These are phyloP conservation scores for Leptatherina wallacei DNA, from an alignment of 2,797 vertebrate species.

Conservation along the genomic window DNA sequence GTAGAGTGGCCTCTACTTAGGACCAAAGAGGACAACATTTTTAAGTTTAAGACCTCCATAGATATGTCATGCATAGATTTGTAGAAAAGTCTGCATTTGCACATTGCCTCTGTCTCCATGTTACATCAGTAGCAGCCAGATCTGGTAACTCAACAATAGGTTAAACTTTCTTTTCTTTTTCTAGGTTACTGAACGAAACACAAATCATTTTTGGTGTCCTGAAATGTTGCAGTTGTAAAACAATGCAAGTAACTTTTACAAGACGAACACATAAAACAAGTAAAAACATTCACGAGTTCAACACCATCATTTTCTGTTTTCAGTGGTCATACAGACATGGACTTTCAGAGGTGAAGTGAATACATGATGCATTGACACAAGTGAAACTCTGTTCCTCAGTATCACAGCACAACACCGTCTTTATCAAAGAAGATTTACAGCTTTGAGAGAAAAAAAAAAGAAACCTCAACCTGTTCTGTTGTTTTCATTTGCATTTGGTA, in stretches of 20 bases:
- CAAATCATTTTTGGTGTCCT: slow-evolving; percentile 58
- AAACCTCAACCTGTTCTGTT: not conserved
- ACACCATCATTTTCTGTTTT: slow-evolving; percentile 24
- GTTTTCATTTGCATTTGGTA: slow-evolving; percentile 27
- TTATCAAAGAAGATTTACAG: slow-evolving; percentile 19
- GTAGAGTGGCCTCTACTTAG: slow-evolving; percentile 26
- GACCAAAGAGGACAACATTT: slow-evolving; percentile 41
- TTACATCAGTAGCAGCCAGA: slow-evolving; percentile 9
- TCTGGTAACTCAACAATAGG: not conserved
- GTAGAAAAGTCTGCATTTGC: slow-evolving; percentile 68
- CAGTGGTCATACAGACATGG: slow-evolving; percentile 14
- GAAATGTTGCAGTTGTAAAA: slow-evolving; percentile 46
- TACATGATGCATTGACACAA: slow-evolving; percentile 1
- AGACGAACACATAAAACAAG: slow-evolving; percentile 51
- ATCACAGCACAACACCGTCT: slow-evolving; percentile 3
- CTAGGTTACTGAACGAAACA: slow-evolving; percentile 42
- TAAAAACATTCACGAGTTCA: slow-evolving; percentile 50
- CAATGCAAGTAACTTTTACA: slow-evolving; percentile 20
- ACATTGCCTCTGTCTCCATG: slow-evolving; percentile 58
- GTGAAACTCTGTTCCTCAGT: slow-evolving; percentile 1
- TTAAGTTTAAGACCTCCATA: slow-evolving; percentile 41
- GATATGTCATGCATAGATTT: slow-evolving; percentile 83
- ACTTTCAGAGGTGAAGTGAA: slow-evolving; percentile 27
- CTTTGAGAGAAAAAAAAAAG: not conserved
- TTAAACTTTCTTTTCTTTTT: not conserved